phyloP scores from a whole-genome alignment of 2,888 invertebrate genomes.

The Drosophila pegasa region DNA sequence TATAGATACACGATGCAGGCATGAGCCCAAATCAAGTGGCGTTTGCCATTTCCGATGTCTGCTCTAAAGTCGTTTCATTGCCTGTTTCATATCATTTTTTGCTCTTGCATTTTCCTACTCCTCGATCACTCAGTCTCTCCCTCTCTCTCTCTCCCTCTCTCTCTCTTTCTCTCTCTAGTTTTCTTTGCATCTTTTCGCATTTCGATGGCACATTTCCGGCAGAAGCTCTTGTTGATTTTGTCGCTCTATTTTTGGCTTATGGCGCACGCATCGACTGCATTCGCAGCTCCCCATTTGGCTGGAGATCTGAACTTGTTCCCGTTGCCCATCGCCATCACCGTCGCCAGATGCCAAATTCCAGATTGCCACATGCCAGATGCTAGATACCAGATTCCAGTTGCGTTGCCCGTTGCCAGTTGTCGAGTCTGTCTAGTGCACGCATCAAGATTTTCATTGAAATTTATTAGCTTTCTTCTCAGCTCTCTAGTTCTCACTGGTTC shows the following conservation, averaged over 20 bases:
- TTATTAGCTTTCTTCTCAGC: slow-evolving; percentile 10
- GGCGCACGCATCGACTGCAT: slow-evolving; percentile 31
- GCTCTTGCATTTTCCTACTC: background rate
- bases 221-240: slow-evolving; percentile 49
- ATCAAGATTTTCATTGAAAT: slow-evolving; percentile 1
- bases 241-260: slow-evolving; percentile 58
- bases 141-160: slow-evolving; percentile 4
- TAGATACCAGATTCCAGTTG: background rate
- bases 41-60: slow-evolving; percentile 60
- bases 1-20: slow-evolving; percentile 16
- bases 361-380: slow-evolving; percentile 11
- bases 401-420: background rate
- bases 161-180: background rate
- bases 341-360: slow-evolving; percentile 11
- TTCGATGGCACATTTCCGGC: slow-evolving; percentile 63
- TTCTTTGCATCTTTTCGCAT: slow-evolving; percentile 31
- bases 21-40: slow-evolving; percentile 34
- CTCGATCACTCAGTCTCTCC: background rate
- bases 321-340: background rate
- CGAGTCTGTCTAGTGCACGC: background rate
- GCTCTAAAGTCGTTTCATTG: slow-evolving; percentile 51
- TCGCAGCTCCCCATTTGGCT: slow-evolving; percentile 9
- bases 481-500: background rate
- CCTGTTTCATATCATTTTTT: slow-evolving; percentile 19
- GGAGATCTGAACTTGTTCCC: slow-evolving; percentile 27